Base-by-base conservation (phyloP, 2,888 invertebrate species). In the Drosophila aldrichi region DNA sequence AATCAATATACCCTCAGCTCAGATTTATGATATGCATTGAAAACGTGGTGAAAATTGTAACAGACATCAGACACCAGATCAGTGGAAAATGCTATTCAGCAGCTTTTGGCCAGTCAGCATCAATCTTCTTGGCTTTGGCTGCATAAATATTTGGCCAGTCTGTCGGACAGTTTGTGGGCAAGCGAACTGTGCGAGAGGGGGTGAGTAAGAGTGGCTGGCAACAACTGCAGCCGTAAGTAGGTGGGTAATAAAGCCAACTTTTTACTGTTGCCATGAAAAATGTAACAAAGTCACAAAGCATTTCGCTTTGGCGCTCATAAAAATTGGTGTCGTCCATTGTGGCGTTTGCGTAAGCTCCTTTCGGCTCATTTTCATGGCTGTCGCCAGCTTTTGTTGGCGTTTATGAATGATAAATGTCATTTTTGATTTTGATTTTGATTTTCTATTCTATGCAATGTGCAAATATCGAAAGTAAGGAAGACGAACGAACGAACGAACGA, bases 261-360 rank as follows among this genome's bases (percentile, higher is more conserved):
- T 84, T 82, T 85, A 88, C 82, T 81, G 81, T 75, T 81, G 73
- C 79, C 79, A 85, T 82, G 81, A 88, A 88, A 80, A 81, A 75
- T 81, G 81, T 79, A 82, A 87, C 74, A 87, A 81, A 84, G 85
- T 85, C 82, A 81, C 88, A 84, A 87, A 82, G 82, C 82, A 83
- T 87, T 87, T 84, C 68, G 61, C 70, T 67, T 60, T 70, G 71
- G 67, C 55, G 75, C 70, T 74, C 81, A 86, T 86, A 81, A 77
- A n/a, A 86, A 77, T 67, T 48, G 62, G 66, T 74, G 75, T 73
- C 77, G 70, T 40, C 18, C 38, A 40, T 36, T 40, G 25, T 29
- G 38, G 25, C 48, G 20, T 18, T 44, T 57, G 34, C 46, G 25
- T 48, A 14, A 61, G 59, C 61, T 58, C 57, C 52, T 70, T 62